phyloP scores from a whole-genome alignment of 2,888 invertebrate species.

The Ephialtes manifestator region DNA sequence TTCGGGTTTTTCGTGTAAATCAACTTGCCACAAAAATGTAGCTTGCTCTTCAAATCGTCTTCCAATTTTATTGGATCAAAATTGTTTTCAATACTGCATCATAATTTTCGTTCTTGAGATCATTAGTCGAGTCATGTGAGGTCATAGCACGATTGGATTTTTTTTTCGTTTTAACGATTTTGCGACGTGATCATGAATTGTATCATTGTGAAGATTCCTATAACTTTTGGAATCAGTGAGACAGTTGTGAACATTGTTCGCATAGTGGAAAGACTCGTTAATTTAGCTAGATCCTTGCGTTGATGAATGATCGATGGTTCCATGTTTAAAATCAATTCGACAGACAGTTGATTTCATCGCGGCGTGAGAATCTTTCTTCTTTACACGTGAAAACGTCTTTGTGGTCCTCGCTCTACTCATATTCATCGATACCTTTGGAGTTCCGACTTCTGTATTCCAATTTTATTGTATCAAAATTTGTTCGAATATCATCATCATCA shows the following conservation, averaged over 20 bases:
- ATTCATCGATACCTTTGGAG: constrained; percentile 9
- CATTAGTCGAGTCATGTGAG: no score
- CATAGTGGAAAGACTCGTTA: no score
- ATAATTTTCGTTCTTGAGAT: constrained; percentile 13
- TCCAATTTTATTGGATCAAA: constrained; percentile 15
- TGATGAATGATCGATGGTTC: no score
- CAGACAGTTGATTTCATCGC: constrained; percentile 47
- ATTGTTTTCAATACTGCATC: constrained; percentile 1
- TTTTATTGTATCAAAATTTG: constrained; percentile 13
- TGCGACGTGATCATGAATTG: no score
- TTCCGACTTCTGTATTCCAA: neutral
- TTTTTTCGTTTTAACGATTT: no score
- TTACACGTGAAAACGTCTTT: constrained; percentile 7
- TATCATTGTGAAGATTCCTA: no score
- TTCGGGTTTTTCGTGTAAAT: neutral
- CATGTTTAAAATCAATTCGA: no score
- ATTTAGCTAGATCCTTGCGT: no score
- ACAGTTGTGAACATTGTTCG: no score
- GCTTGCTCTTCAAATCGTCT: constrained; percentile 10
- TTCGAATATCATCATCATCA: neutral
- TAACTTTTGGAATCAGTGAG: no score
- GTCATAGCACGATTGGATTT: no score
- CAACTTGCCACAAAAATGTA: neutral
- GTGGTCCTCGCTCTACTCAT: neutral
- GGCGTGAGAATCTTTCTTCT: constrained; percentile 3